Conservation (phyloP, 2,797 vertebrate species). For the Danio aesculapii region DNA sequence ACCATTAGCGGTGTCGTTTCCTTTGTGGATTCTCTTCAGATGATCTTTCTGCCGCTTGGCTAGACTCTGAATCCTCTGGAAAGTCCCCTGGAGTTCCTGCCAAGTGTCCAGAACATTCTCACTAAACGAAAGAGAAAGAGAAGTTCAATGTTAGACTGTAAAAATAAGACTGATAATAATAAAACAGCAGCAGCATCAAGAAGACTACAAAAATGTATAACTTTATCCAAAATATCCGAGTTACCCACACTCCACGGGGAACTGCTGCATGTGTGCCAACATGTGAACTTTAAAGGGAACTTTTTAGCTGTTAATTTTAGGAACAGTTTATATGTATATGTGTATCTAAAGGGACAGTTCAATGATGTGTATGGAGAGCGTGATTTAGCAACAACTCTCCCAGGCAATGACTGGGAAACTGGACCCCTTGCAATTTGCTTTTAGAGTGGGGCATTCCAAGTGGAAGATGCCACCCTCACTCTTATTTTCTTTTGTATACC, state of each 20-base stretch:
- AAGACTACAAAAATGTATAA: neutral
- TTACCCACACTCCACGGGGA: neutral
- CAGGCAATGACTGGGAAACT: too few relatives aligned
- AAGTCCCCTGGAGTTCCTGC: slow-evolving; percentile 92
- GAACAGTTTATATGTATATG: too few relatives aligned
- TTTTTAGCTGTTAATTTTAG: neutral
- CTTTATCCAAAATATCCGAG: neutral
- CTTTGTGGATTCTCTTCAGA: slow-evolving; percentile 88
- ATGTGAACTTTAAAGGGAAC: neutral
- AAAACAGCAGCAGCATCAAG: neutral
- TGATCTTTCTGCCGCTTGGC: slow-evolving; percentile 93
- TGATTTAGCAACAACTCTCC: too few relatives aligned
- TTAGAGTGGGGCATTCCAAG: too few relatives aligned
- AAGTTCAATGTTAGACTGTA: slow-evolving; percentile 15
- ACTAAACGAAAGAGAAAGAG: slow-evolving; percentile 80
- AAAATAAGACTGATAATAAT: neutral
- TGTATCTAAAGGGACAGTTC: too few relatives aligned
- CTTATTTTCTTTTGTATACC: too few relatives aligned
- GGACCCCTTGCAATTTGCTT: too few relatives aligned
- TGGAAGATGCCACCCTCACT: too few relatives aligned
- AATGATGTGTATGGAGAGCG: too few relatives aligned
- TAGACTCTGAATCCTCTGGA: slow-evolving; percentile 89
- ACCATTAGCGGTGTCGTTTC: slow-evolving; percentile 87
- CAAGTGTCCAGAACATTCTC: slow-evolving; percentile 87
- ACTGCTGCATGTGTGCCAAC: neutral